phyloP scores from a whole-genome alignment of 2,797 vertebrate genomes.

The Sebastes cheni region DNA sequence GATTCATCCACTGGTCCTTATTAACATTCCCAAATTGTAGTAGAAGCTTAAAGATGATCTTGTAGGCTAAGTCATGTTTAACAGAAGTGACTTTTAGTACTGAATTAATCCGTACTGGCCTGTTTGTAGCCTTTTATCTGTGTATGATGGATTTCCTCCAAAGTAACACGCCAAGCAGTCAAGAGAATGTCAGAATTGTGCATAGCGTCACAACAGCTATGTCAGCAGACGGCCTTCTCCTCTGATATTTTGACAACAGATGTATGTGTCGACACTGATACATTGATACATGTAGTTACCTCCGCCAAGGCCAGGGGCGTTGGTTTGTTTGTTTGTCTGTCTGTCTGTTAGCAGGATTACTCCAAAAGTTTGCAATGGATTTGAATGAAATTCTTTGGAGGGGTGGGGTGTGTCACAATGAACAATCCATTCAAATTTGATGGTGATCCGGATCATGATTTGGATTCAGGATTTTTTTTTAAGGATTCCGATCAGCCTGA shows the following conservation, averaged over 20 bases:
- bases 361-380: too few relatives aligned
- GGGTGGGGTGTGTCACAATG: too few relatives aligned
- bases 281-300: background rate
- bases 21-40: background rate
- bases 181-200: slow-evolving; percentile 14
- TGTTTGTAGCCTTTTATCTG: background rate
- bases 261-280: background rate
- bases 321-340: too few relatives aligned
- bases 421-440: too few relatives aligned
- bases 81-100: background rate
- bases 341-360: too few relatives aligned
- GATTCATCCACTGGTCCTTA: background rate
- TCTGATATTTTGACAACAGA: slow-evolving; percentile 8
- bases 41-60: background rate
- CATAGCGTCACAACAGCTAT: background rate
- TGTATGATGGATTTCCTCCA: slow-evolving; percentile 23
- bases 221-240: background rate
- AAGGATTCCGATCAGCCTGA: too few relatives aligned
- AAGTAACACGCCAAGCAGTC: background rate
- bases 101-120: background rate
- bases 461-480: too few relatives aligned
- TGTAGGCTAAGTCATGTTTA: background rate
- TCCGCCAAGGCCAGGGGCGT: too few relatives aligned
- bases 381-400: too few relatives aligned
- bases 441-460: too few relatives aligned